Base-by-base conservation (phyloP, 2,113 vertebrate species). In the Cynocephalus volans region DNA sequence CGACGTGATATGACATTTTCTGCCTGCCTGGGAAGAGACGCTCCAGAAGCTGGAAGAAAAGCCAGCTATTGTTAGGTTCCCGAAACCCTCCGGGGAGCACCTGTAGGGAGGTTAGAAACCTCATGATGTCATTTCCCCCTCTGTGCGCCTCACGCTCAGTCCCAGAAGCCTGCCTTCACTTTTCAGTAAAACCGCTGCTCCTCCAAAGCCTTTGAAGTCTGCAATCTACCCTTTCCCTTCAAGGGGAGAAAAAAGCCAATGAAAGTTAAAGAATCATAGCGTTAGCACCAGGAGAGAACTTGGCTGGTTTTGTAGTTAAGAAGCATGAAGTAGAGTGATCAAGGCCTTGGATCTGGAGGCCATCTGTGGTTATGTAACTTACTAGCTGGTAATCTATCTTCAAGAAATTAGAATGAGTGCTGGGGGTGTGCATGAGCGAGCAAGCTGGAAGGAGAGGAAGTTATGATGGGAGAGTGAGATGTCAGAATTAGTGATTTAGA, bases 201-300 rank as follows among this genome's bases (percentile, higher is more conserved):
- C 64, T 86, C 67, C 62, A 84, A 81, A 82, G 19, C 41, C n/a
- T 92, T 93, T 60, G 60, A 88, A 80, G 54, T 85, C 33, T 85
- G 45, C 85, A 11, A 6, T 67, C 67, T 28, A 41, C 33, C 60
- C 28, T 52, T 21, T 13, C 65, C 48, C 89, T 85, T 72, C 26
- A n/a, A 21, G 28, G 33, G 36, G 65, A 33, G 48, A 85, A 70
- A 76, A 85, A 70, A 76, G 62, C 31, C 84, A 75, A 10, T 14
- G 82, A 28, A 28, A 87, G 70, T 80, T 79, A 64, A 81, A 83
- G 76, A 72, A 65, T 72, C 52, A 83, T n/a, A 10, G 26, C 2
- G 19, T 73, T 79, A 33, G 10, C 58, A 26, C 54, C 12, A 8
- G 45, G 58, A 79, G 81, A 72, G 88, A 75, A 26, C 5, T 17